phyloP scores from a whole-genome alignment of 2,888 invertebrate species.

The Metellina segmentata region DNA sequence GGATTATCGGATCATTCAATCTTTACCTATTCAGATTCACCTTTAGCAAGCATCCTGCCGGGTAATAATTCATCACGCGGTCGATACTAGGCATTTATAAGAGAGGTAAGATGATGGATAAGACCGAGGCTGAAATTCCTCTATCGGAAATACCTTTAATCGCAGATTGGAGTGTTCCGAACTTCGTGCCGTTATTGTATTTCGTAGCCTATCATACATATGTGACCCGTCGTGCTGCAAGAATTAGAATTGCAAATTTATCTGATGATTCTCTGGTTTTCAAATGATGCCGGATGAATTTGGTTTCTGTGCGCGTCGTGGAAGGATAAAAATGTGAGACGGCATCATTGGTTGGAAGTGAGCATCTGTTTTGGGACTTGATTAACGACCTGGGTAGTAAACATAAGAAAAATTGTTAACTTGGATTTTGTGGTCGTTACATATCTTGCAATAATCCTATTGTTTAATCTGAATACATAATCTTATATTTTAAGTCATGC shows the following conservation, averaged over 20 bases:
- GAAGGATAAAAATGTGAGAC: neutral
- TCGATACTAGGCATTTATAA: slow-evolving; percentile 1
- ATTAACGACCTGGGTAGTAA: neutral
- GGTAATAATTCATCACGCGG: slow-evolving; percentile 3
- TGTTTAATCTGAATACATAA: no score
- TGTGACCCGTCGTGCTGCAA: neutral
- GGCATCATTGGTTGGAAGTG: neutral
- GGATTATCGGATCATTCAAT: slow-evolving; percentile 1
- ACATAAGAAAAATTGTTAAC: no score
- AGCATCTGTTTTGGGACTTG: neutral
- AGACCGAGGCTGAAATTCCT: neutral
- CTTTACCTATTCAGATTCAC: neutral
- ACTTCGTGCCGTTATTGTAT: neutral
- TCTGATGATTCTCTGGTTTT: neutral
- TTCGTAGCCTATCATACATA: neutral
- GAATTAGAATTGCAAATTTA: neutral
- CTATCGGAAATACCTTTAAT: neutral
- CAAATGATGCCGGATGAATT: no score
- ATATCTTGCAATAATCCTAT: no score
- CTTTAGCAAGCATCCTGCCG: neutral
- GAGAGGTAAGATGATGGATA: neutral
- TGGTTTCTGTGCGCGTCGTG: no score
- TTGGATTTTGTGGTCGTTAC: no score
- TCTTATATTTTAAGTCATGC: no score
- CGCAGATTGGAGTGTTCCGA: neutral